Percentiles rank a stretch among this genome's conserved stretches.
Evolutionary conservation across 2,797 vertebrate species (phyloP).

Genomic region (Hoplostethus atlanticus): DNA sequence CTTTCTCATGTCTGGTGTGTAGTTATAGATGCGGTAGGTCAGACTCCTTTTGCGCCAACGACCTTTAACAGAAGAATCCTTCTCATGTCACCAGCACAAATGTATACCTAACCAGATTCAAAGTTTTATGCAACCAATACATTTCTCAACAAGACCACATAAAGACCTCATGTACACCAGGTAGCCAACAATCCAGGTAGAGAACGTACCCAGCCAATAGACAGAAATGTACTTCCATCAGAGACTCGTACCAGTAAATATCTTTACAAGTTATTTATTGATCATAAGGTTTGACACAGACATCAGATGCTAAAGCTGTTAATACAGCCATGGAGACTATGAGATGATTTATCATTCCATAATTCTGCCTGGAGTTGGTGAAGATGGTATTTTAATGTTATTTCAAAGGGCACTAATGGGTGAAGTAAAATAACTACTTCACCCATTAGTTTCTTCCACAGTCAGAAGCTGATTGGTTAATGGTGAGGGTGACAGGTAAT

Average conservation of each 20-base stretch:
- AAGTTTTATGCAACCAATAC: neutral
- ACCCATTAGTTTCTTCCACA: neutral
- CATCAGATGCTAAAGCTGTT: neutral
- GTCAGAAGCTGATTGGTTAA: neutral
- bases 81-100: neutral
- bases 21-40: slow-evolving; percentile 89
- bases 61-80: slow-evolving; percentile 70
- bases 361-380: neutral
- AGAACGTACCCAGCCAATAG: neutral
- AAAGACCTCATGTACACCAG: neutral
- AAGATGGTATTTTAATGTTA: neutral
- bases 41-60: slow-evolving; percentile 88
- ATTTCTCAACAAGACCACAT: neutral
- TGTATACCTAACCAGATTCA: neutral
- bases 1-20: slow-evolving; percentile 85
- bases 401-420: neutral
- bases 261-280: neutral
- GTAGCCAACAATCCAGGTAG: neutral
- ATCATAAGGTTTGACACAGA: neutral
- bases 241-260: neutral
- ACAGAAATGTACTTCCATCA: too few relatives aligned
- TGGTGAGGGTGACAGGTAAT: neutral
- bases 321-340: neutral
- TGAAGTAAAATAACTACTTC: neutral
- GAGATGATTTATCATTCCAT: neutral